These are phyloP conservation scores for Anthoscopus minutus DNA, from an alignment of 2,113 vertebrate genomes.

Conservation along the genomic window DNA sequence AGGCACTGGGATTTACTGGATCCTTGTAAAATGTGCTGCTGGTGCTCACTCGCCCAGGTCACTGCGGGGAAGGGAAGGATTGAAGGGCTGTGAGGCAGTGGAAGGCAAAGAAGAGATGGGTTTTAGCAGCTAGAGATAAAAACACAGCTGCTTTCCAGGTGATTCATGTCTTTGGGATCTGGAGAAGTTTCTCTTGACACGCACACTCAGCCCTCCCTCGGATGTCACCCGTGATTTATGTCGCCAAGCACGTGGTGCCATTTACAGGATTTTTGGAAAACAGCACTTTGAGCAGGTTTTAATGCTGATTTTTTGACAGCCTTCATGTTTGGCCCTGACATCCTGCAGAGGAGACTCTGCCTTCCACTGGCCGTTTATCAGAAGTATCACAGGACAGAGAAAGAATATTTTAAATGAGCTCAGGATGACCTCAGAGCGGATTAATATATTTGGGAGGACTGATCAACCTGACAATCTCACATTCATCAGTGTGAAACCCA, in stretches of 20 bases:
- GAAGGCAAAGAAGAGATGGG: background rate
- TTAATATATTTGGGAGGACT: constrained; percentile 29
- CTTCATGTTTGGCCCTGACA: constrained; percentile 35
- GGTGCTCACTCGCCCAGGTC: background rate
- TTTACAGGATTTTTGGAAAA: background rate
- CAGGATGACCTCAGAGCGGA: constrained; percentile 36
- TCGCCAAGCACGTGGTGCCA: constrained; percentile 3
- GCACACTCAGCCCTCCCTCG: background rate
- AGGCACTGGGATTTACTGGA: background rate
- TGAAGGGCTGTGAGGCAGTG: background rate
- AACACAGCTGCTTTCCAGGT: background rate
- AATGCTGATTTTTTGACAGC: constrained; percentile 46
- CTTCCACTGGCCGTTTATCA: constrained; percentile 35
- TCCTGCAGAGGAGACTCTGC: background rate
- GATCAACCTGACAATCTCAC: background rate
- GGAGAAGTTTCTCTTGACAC: constrained; percentile 8
- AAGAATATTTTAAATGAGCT: constrained; percentile 44
- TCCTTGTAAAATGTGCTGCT: background rate
- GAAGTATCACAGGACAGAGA: background rate
- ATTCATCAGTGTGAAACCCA: constrained; percentile 42
- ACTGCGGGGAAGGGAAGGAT: background rate
- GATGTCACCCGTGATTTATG: constrained; percentile 18
- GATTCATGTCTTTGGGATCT: background rate
- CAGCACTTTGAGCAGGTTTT: background rate
- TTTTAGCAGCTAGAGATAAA: background rate